Evolutionary conservation across 2,888 invertebrate species (phyloP).

Genomic region (Pharmacophagus antenor): DNA sequence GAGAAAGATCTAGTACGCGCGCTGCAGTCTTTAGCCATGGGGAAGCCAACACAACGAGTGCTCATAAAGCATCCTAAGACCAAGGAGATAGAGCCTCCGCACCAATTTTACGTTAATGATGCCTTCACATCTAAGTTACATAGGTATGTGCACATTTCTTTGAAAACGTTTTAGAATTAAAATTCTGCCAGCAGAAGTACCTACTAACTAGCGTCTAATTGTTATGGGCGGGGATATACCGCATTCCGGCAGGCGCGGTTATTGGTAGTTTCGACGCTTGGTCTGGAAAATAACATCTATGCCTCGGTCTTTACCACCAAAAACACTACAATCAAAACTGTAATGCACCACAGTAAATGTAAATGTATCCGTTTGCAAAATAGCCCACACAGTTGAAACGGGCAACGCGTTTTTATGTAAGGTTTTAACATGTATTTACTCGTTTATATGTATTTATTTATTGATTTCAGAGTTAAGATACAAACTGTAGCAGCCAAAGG

Average conservation of each 20-base stretch:
- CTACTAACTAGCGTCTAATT: neutral
- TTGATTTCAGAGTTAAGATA: slow-evolving; percentile 88
- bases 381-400: neutral
- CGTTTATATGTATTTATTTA: neutral
- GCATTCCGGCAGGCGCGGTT: too few relatives aligned
- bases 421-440: too few relatives aligned
- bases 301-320: neutral
- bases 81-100: slow-evolving; percentile 96
- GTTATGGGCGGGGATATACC: neutral
- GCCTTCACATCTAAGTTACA: slow-evolving; percentile 98
- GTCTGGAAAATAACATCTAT: too few relatives aligned
- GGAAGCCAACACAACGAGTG: slow-evolving; percentile 97
- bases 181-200: too few relatives aligned
- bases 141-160: slow-evolving; percentile 75
- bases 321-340: neutral
- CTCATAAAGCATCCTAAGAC: slow-evolving; percentile 96
- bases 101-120: slow-evolving; percentile 97
- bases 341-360: neutral
- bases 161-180: too few relatives aligned
- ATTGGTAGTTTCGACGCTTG: too few relatives aligned
- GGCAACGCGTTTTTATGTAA: too few relatives aligned
- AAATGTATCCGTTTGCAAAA: too few relatives aligned
- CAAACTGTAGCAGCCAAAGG: slow-evolving; percentile 97
- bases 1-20: slow-evolving; percentile 97
- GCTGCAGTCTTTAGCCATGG: slow-evolving; percentile 98